Percentiles rank a stretch among this genome's conserved stretches.
These are phyloP conservation scores for Passerina amoena DNA, from an alignment of 2,113 vertebrate genomes.

Conservation along the genomic window DNA sequence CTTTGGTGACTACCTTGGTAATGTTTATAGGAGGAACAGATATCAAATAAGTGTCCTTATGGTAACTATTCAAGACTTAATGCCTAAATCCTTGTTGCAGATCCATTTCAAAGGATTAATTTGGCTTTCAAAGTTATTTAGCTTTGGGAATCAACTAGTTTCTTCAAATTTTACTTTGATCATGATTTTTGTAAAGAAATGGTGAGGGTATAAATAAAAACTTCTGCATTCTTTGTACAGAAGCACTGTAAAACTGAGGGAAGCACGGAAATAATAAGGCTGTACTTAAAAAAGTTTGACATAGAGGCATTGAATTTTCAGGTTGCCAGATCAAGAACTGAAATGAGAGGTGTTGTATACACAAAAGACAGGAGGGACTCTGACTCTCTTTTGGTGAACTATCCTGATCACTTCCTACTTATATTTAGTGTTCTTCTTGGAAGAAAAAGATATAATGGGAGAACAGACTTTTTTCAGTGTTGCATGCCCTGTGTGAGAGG, in stretches of 20 bases:
- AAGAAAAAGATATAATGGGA: not conserved
- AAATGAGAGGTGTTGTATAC: not conserved
- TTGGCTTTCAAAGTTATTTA: not conserved
- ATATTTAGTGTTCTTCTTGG: not conserved
- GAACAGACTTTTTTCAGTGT: not conserved
- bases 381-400: not conserved
- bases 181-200: not conserved
- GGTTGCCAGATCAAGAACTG: not conserved
- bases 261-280: not conserved
- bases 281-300: not conserved
- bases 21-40: not conserved
- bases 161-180: not conserved
- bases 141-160: not conserved
- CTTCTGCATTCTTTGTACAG: not conserved
- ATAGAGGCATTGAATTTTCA: not conserved
- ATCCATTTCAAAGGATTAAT: not conserved
- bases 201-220: not conserved
- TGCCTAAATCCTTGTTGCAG: not conserved
- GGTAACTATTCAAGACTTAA: not conserved
- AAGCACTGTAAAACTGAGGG: not conserved
- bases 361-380: not conserved
- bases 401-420: not conserved
- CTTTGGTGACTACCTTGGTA: not conserved
- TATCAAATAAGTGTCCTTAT: not conserved
- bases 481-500: not conserved